phyloP scores from a whole-genome alignment of 2,888 invertebrate genomes.

The Cheilosia impressa region DNA sequence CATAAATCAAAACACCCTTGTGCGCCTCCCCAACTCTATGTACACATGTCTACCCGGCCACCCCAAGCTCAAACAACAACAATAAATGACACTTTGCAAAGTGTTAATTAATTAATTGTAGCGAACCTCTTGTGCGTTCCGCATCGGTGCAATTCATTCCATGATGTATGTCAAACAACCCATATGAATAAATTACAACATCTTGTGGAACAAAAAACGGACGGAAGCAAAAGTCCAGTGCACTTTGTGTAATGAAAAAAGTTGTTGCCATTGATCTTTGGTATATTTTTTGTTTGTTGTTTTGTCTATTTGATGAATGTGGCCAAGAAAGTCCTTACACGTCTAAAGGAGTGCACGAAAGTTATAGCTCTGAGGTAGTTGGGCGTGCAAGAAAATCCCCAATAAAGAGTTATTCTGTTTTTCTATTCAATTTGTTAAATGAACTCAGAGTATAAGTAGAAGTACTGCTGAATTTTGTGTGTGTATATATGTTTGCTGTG shows the following conservation, averaged over 20 bases:
- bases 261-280: slow-evolving; percentile 5
- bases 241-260: slow-evolving; percentile 59
- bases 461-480: slow-evolving; percentile 4
- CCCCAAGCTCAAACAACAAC: slow-evolving; percentile 1
- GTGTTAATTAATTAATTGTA: slow-evolving; percentile 68
- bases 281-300: neutral
- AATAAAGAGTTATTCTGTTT: slow-evolving; percentile 13
- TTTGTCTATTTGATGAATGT: slow-evolving; percentile 36
- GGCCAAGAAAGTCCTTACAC: slow-evolving; percentile 23
- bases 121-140: slow-evolving; percentile 22
- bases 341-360: slow-evolving; percentile 6
- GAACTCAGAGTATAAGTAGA: slow-evolving; percentile 42
- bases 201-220: neutral
- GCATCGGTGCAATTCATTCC: slow-evolving; percentile 49
- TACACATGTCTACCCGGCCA: neutral
- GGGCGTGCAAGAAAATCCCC: slow-evolving; percentile 48
- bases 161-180: slow-evolving; percentile 42
- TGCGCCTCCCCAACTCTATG: neutral
- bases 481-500: neutral
- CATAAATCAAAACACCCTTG: slow-evolving; percentile 57
- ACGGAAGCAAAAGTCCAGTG: slow-evolving; percentile 29
- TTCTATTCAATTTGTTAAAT: slow-evolving; percentile 59
- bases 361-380: slow-evolving; percentile 33
- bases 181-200: slow-evolving; percentile 54
- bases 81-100: slow-evolving; percentile 49